Evolutionary conservation across 2,797 vertebrate genomes (phyloP).

Genomic region (Nyctibius grandis): DNA sequence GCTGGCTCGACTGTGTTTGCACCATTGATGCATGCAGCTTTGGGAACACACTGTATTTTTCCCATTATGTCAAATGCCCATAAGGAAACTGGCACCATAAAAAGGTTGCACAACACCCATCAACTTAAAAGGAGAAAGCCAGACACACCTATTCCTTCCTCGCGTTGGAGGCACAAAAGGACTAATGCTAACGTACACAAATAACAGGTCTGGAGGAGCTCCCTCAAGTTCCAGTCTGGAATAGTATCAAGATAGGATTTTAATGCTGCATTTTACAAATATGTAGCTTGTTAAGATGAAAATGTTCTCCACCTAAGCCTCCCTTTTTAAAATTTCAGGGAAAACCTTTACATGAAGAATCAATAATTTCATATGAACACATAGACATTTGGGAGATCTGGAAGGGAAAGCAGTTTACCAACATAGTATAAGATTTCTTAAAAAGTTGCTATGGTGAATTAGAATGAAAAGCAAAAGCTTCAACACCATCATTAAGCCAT

Average conservation of each 20-base stretch:
- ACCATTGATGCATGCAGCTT: background rate
- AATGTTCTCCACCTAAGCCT: background rate
- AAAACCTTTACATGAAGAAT: background rate
- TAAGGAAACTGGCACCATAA: slow-evolving; percentile 47
- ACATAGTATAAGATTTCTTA: background rate
- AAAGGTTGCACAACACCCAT: slow-evolving; percentile 28
- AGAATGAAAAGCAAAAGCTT: background rate
- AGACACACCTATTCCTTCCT: slow-evolving; percentile 61
- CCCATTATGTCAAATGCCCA: slow-evolving; percentile 40
- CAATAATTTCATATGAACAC: background rate
- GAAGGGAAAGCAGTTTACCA: background rate
- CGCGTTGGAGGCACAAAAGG: slow-evolving; percentile 27
- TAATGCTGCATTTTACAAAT: slow-evolving; percentile 8
- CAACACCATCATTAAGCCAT: background rate
- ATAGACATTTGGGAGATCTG: background rate
- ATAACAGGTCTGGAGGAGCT: slow-evolving; percentile 32
- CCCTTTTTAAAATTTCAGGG: background rate
- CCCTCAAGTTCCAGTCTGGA: slow-evolving; percentile 24
- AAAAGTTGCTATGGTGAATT: background rate
- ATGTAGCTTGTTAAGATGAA: background rate
- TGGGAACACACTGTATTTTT: slow-evolving; percentile 26
- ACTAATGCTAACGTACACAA: slow-evolving; percentile 14
- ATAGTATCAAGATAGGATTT: background rate
- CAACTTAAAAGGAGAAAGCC: slow-evolving; percentile 54
- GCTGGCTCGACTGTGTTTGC: background rate